Base-by-base conservation (phyloP, 2,888 invertebrate species). In the Eledone cirrhosa region DNA sequence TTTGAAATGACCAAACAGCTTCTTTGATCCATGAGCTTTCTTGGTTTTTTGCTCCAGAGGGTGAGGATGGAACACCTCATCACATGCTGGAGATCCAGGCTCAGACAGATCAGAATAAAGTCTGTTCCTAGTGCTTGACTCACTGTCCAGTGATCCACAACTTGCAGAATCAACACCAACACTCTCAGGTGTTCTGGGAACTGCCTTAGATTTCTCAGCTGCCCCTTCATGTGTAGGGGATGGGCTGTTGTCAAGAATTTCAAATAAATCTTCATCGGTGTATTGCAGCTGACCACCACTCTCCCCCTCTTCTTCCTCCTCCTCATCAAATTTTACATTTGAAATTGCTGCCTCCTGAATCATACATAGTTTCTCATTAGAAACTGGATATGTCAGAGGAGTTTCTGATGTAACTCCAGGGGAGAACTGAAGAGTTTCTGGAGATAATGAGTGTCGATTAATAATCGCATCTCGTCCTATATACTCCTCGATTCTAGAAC, bases 21-120 rank as follows among this genome's bases (percentile, higher is more conserved):
- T 75, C 47, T 76, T 76, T 47, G 76, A 76, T 41, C 76, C 76
- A 48, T 27, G 41, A 47, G 27, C 76, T 47, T 76, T 48, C 24
- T 48, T 48, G 29, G 29, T 48, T 24, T 76, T 76, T 5, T 76
- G n/a, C 14, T n/a, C n/a, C 41, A 8, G 41, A 41, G 41, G 41
- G 41, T 41, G 72, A 72, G 72, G 41, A 3, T 33, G 22, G 19
- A 31, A 69, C 11, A 7, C 33, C 27, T n/a, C 14, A 19, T 16
- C 48, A 2, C 22, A 11, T 0, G 8, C 14, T 27, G 33, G 75
- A 14, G 72, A 72, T n/a, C 24, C 29, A 72, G 74, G 74, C 1
- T 74, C 47, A 47, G 24, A 16, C 5, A 24, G 11, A 3, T 3
- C 41, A 24, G 31, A 16, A 74, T n/a, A 8, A 16, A n/a, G 8